Conservation (phyloP, 2,113 vertebrate genomes). For the Picathartes gymnocephalus region DNA sequence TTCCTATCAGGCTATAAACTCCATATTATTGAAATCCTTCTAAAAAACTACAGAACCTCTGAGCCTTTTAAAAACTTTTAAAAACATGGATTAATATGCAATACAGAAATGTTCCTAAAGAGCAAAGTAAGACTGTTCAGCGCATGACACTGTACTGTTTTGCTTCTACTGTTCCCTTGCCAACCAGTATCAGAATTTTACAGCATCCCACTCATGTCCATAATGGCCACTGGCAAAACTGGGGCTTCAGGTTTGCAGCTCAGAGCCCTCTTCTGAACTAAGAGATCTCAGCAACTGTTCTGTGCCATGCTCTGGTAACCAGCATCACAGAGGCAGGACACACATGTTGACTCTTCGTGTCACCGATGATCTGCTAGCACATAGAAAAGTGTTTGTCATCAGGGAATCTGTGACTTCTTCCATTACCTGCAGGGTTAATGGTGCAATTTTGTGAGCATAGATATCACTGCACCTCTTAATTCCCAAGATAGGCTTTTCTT, state of each 20-base stretch:
- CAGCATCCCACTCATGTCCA: rapidly evolving
- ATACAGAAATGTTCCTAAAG: neutral
- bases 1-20: neutral
- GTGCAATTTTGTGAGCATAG: neutral
- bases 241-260: neutral
- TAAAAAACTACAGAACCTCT: no score
- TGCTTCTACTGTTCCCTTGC: neutral
- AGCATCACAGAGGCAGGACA: neutral
- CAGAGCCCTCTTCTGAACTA: neutral
- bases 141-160: neutral
- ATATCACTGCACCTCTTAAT: neutral
- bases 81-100: neutral
- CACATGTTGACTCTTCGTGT: neutral
- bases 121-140: neutral
- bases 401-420: neutral
- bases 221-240: neutral
- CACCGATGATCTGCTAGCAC: neutral
- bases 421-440: neutral
- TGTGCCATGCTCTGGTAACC: neutral
- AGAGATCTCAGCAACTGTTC: neutral
- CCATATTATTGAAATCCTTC: neutral
- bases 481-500: neutral
- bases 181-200: neutral
- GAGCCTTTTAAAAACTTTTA: neutral
- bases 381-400: neutral